Evolutionary conservation across 2,888 invertebrate genomes (phyloP).

Genomic region (Macropis europaea): DNA sequence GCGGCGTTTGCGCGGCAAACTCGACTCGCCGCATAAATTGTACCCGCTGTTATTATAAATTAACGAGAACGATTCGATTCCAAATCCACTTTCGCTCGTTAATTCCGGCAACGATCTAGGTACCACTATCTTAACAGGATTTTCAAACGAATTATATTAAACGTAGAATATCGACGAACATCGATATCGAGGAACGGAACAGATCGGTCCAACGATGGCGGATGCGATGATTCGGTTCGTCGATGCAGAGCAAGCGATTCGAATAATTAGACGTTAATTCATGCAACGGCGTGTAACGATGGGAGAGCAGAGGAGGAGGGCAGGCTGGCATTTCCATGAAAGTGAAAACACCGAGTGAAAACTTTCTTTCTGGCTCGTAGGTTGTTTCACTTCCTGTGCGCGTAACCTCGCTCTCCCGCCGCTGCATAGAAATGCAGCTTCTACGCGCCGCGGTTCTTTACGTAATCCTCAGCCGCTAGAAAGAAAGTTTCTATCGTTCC

Average conservation of each 20-base stretch:
- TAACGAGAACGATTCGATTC: not conserved
- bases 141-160: too few species aligned
- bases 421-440: slow-evolving; percentile 77
- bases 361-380: slow-evolving; percentile 77
- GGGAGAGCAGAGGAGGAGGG: slow-evolving; percentile 33
- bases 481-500: slow-evolving; percentile 77
- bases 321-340: slow-evolving; percentile 77
- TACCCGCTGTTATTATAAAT: too few species aligned
- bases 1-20: too few species aligned
- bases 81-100: not conserved
- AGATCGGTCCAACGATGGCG: slow-evolving; percentile 8
- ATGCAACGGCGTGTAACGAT: slow-evolving; percentile 64
- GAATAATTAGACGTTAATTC: slow-evolving; percentile 68
- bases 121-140: not conserved
- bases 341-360: slow-evolving; percentile 79
- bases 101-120: not conserved
- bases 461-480: slow-evolving; percentile 76
- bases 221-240: slow-evolving; percentile 21
- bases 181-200: not conserved
- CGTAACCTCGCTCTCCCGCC: slow-evolving; percentile 74
- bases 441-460: slow-evolving; percentile 69
- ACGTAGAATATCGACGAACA: too few species aligned
- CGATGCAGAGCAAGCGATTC: slow-evolving; percentile 55
- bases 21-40: not conserved
- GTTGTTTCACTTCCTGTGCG: slow-evolving; percentile 79